Evolutionary conservation across 2,113 vertebrate genomes (phyloP), one percentile per base, ranked within the genome.

Genomic region (Aphyosemion australe): DNA sequence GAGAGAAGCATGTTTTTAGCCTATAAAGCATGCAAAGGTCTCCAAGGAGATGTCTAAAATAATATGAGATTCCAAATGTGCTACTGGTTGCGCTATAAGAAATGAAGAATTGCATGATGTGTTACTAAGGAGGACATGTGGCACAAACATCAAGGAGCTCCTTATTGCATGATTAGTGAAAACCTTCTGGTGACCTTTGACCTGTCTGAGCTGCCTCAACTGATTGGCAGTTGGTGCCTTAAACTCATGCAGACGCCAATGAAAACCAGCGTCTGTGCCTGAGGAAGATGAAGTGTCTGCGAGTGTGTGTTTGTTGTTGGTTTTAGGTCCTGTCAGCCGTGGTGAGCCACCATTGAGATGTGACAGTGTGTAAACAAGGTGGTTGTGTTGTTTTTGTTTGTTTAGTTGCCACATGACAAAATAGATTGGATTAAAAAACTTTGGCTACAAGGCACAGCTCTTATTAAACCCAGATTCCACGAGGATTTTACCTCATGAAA

Each of bases 331-430:
- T 12, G 58, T 48, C 8, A 80, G 72, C 31, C 37, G n/a, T 4
- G 61, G 34, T 12, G 42, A 68, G 26, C 26, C 26, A 26, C 26
- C 26, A 26, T 26, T 26, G 58, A n/a, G n/a, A 84, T 46, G 48
- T 64, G 78, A 69, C 80, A 62, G 65, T 42, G 55, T 74, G 62
- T 72, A 58, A 78, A 66, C 68, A 75, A 43, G 49, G 53, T 20
- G 78, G 55, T 72, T 72, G 68, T 45, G 61, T 53, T n/a, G 4
- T 26, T 26, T 26, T 39, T 9, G 11, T 55, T 58, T 21, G 12
- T 62, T 49, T 41, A 50, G 9, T 37, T 41, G n/a, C n/a, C 54
- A 55, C n/a, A 0, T 41, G 37, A 56, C 8, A 41, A 8, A 13
- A 39, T 13, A 12, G 13, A 42, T 26, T 26, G 3, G 26, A 26